These are phyloP conservation scores for Periophthalmus modestus DNA, from an alignment of 2,113 vertebrate genomes.

Conservation along the genomic window DNA sequence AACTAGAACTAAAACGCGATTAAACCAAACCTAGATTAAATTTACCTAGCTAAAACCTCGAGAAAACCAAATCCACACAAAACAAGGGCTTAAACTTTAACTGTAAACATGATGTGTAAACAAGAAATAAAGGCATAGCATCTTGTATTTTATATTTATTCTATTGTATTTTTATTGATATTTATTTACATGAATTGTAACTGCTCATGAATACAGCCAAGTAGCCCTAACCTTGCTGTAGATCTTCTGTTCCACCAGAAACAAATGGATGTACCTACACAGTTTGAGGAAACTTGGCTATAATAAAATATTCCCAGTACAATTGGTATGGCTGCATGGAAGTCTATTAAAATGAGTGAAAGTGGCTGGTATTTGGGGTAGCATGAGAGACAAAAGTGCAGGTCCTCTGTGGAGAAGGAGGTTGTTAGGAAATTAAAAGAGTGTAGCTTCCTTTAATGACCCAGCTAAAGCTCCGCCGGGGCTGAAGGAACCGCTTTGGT, in stretches of 20 bases:
- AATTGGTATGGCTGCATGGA: conserved; percentile 34
- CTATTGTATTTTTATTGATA: no score
- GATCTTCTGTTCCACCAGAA: background rate
- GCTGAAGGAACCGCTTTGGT: conserved; percentile 48
- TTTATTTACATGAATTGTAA: background rate
- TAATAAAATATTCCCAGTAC: conserved; percentile 32
- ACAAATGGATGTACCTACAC: background rate
- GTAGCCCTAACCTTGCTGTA: background rate
- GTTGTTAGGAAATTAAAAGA: conserved; percentile 45
- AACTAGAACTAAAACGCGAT: background rate
- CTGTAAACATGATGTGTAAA: background rate
- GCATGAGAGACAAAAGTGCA: conserved; percentile 29
- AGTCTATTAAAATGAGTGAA: conserved; percentile 51
- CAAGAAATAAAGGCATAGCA: background rate
- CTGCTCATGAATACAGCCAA: background rate
- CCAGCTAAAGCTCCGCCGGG: conserved; percentile 26
- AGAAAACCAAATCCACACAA: background rate
- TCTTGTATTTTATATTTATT: no score
- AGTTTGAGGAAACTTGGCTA: conserved; percentile 1
- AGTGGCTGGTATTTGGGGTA: conserved; percentile 24
- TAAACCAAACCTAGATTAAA: background rate
- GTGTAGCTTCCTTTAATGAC: conserved; percentile 42
- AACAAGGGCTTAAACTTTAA: no score
- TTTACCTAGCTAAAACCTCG: background rate
- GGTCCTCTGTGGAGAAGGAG: conserved; percentile 41